Base-by-base conservation (phyloP, 2,797 vertebrate genomes). In the Takifugu ocellatus region DNA sequence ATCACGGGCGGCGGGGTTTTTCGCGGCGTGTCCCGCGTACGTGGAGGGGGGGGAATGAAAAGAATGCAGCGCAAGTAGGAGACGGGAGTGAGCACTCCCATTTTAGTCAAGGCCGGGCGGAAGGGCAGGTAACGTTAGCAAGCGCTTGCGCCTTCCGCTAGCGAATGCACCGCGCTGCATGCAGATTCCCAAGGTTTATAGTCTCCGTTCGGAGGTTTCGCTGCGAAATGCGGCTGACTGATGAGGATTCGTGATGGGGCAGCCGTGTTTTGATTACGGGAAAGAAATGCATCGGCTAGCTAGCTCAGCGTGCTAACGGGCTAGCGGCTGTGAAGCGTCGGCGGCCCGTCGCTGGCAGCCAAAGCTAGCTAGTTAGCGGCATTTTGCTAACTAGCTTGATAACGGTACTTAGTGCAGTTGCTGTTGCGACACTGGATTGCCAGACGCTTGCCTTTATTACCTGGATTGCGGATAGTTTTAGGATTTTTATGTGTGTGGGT, bases 81-180 rank as follows among this genome's bases (percentile, higher is more conserved):
- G 64, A 73, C 62, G 5, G 5, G 75, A 80, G 80, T 59, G 80
- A 69, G 78, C 81, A 79, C 86, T 89, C 86, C 86, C 86, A 76
- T 87, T 87, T 83, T 81, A 85, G 85, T 83, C 78, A 85, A 89
- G 88, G 87, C 88, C 88, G 66, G 84, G 76, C 85, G 85, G 86
- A 88, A 88, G 86, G 86, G 86, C 85, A 90, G 87, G 86, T 87
- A 89, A 77, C 71, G 79, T 62, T 84, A 84, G 84, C 83, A 26
- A 12, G 25, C 39, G 49, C 59, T 25, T 61, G 56, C 14, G 51
- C 46, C 50, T 66, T 66, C 54, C 54, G 55, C 42, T 29, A 44
- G 39, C 55, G 29, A 68, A 49, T 64, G 24, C 49, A 25, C 15
- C 49, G 43, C 3, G n/a, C 11, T 31, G 48, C 14, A 57, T 36